These are phyloP conservation scores for Pterocles gutturalis DNA, from an alignment of 2,113 vertebrate species.

Conservation along the genomic window DNA sequence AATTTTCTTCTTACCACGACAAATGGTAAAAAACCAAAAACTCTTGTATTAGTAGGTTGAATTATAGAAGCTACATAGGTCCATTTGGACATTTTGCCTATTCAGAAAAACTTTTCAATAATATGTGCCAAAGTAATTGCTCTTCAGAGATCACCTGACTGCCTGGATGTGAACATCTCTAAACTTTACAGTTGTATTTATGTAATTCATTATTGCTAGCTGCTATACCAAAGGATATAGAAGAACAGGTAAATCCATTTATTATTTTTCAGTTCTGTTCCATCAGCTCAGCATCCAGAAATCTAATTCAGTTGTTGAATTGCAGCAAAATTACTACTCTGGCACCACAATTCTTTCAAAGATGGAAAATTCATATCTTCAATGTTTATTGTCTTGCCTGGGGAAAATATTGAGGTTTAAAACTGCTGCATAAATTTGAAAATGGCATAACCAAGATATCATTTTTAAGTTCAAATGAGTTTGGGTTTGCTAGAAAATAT, in stretches of 20 bases:
- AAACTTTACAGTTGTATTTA: background rate
- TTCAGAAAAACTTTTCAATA: background rate
- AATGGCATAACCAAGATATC: background rate
- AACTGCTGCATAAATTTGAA: background rate
- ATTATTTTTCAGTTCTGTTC: slow-evolving; percentile 33
- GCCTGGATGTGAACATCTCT: background rate
- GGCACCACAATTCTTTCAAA: slow-evolving; percentile 18
- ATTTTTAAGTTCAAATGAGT: background rate
- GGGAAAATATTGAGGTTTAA: slow-evolving; percentile 30
- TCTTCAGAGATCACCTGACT: slow-evolving; percentile 8
- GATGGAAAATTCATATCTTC: slow-evolving; percentile 38
- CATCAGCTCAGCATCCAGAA: slow-evolving; percentile 23
- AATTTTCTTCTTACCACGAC: too few species aligned
- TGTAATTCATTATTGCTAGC: background rate
- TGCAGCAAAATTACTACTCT: slow-evolving; percentile 1
- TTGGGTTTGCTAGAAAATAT: background rate
- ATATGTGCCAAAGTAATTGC: background rate
- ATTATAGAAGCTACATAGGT: background rate
- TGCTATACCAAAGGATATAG: background rate
- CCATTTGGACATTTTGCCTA: background rate
- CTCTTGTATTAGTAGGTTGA: background rate
- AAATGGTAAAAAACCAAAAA: background rate
- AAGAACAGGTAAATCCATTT: slow-evolving; percentile 28
- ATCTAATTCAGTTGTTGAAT: slow-evolving; percentile 45
- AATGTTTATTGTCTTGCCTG: slow-evolving; percentile 42